These are phyloP conservation scores for Cossypha polioptera DNA, from an alignment of 2,797 vertebrate genomes.

Conservation along the genomic window DNA sequence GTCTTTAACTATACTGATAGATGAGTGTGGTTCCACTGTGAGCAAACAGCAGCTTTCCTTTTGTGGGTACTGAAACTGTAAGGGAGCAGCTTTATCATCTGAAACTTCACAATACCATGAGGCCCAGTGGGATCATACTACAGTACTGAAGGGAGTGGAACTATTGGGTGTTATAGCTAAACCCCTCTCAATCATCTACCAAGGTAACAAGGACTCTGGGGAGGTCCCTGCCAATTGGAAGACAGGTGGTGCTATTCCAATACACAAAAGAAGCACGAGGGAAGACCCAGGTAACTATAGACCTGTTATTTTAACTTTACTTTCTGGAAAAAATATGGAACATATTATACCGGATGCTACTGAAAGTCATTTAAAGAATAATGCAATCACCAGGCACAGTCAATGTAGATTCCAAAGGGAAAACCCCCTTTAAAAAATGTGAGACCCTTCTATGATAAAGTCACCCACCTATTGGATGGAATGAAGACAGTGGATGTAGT, in stretches of 20 bases:
- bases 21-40: rapidly evolving
- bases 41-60: background rate
- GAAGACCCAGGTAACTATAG: background rate
- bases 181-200: background rate
- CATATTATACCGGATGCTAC: rapidly evolving
- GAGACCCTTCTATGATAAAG: background rate
- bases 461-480: background rate
- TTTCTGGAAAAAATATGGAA: background rate
- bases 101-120: background rate
- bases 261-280: background rate
- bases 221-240: background rate
- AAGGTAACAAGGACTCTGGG: background rate
- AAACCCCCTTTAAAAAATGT: background rate
- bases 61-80: background rate
- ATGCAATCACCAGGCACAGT: background rate
- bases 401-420: background rate
- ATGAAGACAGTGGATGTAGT: background rate
- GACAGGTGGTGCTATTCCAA: background rate
- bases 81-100: background rate
- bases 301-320: background rate
- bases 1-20: background rate
- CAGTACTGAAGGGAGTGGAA: no score
- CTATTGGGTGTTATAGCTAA: background rate
- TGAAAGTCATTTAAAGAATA: background rate
- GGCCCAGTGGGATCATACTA: background rate